These are phyloP conservation scores for Myioborus miniatus DNA, from an alignment of 2,797 vertebrate genomes.

Conservation along the genomic window DNA sequence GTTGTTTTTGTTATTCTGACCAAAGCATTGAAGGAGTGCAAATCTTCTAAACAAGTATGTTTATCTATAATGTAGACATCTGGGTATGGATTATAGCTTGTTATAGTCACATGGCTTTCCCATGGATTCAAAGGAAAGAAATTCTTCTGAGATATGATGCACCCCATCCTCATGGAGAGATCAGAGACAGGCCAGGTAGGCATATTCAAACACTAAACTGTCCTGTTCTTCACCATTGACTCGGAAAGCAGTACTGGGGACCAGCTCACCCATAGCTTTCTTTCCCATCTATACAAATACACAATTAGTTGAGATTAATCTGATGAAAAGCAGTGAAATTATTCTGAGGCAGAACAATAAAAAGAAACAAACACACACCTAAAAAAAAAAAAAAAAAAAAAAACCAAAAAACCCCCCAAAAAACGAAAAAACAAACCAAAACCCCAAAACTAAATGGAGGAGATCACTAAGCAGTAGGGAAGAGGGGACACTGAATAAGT, in stretches of 20 bases:
- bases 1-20: background rate
- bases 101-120: background rate
- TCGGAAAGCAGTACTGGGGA: background rate
- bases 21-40: background rate
- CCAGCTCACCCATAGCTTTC: background rate
- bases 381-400: no score
- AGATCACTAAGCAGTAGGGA: background rate
- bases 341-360: background rate
- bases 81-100: rapidly evolving
- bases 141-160: background rate
- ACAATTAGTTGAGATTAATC: background rate
- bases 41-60: background rate
- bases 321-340: background rate
- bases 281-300: background rate
- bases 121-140: background rate
- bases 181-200: background rate
- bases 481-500: background rate
- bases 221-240: background rate
- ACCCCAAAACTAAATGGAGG: background rate
- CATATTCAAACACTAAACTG: background rate
- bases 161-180: background rate
- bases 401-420: no score
- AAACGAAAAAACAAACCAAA: background rate
- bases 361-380: background rate
- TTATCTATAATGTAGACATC: background rate